Evolutionary conservation across 2,797 vertebrate genomes (phyloP).

Genomic region (Eulemur albifrons): DNA sequence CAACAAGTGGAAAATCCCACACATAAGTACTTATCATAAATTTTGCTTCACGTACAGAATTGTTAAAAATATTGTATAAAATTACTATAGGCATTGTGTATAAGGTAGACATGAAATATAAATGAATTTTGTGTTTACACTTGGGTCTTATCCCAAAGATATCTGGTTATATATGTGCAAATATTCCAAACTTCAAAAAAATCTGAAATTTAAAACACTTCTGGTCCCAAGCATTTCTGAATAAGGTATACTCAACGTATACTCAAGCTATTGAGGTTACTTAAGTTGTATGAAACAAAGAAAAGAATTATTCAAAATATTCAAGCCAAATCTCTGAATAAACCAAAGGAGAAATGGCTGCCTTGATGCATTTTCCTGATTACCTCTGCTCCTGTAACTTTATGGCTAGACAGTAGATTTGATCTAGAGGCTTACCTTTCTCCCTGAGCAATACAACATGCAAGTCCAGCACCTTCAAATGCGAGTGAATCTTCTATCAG

Average conservation of each 20-base stretch:
- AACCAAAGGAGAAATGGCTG: not conserved
- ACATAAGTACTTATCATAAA: not conserved
- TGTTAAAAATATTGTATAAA: not conserved
- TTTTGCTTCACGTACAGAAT: not conserved
- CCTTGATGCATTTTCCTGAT: not conserved
- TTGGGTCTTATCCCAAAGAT: not conserved
- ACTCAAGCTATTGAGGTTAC: too few relatives aligned
- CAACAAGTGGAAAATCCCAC: not conserved
- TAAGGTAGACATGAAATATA: not conserved
- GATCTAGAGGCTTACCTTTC: slow-evolving; percentile 10
- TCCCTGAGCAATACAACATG: not conserved
- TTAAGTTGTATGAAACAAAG: not conserved
- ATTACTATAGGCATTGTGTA: not conserved
- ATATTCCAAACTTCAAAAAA: not conserved
- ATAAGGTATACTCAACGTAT: not conserved
- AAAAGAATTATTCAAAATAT: not conserved
- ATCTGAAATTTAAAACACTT: not conserved
- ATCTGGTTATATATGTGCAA: not conserved
- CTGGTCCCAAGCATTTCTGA: not conserved
- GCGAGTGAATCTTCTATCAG: not conserved
- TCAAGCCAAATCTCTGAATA: not conserved
- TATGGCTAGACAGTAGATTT: not conserved
- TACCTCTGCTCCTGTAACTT: not conserved
- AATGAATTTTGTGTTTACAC: not conserved
- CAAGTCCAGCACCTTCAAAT: not conserved